Evolutionary conservation across 2,113 vertebrate genomes (phyloP).

Genomic region (Rallus limicola): DNA sequence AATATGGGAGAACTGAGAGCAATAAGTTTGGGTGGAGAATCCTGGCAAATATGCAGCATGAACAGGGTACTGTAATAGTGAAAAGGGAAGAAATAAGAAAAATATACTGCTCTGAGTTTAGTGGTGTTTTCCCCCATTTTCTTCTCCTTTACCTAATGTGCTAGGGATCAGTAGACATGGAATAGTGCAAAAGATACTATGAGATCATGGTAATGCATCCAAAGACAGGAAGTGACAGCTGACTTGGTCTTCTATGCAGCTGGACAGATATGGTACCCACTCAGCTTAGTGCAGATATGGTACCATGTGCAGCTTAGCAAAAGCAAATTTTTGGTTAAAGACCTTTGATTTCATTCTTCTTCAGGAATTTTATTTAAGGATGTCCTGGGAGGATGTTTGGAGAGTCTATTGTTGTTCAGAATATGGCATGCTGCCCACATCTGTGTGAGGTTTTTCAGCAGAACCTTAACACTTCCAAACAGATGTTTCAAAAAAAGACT

Average conservation of each 20-base stretch:
- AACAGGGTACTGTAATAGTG: background rate
- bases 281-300: background rate
- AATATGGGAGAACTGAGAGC: background rate
- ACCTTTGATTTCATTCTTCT: constrained; percentile 4
- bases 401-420: constrained; percentile 63
- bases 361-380: constrained; percentile 39
- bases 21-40: background rate
- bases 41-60: constrained; percentile 3
- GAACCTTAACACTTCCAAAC: constrained; percentile 73
- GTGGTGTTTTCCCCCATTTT: background rate
- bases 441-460: constrained; percentile 75
- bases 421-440: constrained; percentile 70
- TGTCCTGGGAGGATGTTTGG: constrained; percentile 58
- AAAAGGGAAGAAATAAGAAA: background rate
- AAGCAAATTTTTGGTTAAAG: background rate
- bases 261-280: background rate
- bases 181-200: background rate
- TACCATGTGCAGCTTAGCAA: background rate
- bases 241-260: background rate
- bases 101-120: background rate
- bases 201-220: background rate
- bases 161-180: background rate
- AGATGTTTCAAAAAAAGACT: constrained; percentile 61
- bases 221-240: background rate
- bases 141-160: background rate